These are phyloP conservation scores for Myanophis thanlyinensis DNA, from an alignment of 2,113 vertebrate species.

Conservation along the genomic window DNA sequence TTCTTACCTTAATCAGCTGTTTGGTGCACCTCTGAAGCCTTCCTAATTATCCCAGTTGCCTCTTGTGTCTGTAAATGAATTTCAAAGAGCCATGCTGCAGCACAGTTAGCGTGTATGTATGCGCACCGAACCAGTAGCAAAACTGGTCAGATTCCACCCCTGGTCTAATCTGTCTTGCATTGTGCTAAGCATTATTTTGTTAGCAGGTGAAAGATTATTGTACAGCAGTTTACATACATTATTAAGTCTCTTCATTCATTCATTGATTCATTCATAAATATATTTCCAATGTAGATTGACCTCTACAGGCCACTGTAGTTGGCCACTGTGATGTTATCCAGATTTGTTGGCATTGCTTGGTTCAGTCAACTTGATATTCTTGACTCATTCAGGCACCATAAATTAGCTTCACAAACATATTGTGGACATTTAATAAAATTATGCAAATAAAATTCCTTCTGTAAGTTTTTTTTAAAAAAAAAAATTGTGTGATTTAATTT, in stretches of 20 bases:
- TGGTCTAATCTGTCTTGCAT: neutral
- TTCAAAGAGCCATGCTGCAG: too few species aligned
- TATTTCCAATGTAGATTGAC: neutral
- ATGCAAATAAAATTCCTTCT: neutral
- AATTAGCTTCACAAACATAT: neutral
- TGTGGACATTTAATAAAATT: neutral
- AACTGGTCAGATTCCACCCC: too few species aligned
- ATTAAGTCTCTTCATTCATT: neutral
- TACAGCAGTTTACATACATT: neutral
- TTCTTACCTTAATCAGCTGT: too few species aligned
- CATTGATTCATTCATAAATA: neutral
- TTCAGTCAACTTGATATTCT: neutral
- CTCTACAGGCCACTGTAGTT: neutral
- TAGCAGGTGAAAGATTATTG: neutral
- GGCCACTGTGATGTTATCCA: neutral
- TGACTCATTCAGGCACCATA: neutral
- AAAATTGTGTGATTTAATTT: slow-evolving; percentile 21
- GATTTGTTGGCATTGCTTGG: neutral
- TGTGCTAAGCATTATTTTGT: neutral
- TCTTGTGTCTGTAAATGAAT: too few species aligned
- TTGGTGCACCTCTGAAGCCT: too few species aligned
- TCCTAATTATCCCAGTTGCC: too few species aligned
- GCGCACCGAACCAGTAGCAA: too few species aligned
- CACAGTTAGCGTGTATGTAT: too few species aligned
- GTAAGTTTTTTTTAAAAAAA: neutral